Conservation (phyloP, 2,797 vertebrate genomes). For the Mallotus villosus region DNA sequence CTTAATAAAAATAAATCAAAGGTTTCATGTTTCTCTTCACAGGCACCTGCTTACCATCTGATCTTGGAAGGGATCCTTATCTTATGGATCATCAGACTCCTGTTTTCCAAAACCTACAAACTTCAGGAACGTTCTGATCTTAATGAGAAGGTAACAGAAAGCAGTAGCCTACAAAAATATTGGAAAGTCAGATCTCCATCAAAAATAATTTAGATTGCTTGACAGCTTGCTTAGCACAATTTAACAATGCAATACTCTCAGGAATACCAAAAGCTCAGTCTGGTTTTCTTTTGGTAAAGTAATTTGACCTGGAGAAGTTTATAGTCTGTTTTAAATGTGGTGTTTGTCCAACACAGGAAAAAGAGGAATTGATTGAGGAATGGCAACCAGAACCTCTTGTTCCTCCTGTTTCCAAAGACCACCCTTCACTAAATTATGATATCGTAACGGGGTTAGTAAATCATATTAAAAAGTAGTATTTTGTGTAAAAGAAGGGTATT, state of each 20-base stretch:
- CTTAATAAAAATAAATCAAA: too few relatives aligned
- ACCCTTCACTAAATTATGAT: constrained; percentile 87
- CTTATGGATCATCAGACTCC: constrained; percentile 93
- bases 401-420: constrained; percentile 83
- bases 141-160: constrained; percentile 84
- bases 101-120: constrained; percentile 98
- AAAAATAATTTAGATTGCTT: not conserved
- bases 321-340: not conserved
- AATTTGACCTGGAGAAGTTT: not conserved
- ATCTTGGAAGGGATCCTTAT: constrained; percentile 97
- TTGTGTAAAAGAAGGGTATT: too few relatives aligned
- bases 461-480: not conserved
- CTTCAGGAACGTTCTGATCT: constrained; percentile 93
- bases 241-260: not conserved
- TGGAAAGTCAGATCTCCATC: not conserved
- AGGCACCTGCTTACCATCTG: constrained; percentile 96
- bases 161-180: too few relatives aligned
- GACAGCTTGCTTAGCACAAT: not conserved
- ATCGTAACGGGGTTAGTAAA: constrained; percentile 87
- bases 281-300: too few relatives aligned
- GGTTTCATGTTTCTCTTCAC: constrained; percentile 2
- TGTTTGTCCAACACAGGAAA: constrained; percentile 78
- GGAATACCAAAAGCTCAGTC: not conserved
- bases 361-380: constrained; percentile 97
- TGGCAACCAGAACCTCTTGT: constrained; percentile 96